phyloP scores from a whole-genome alignment of 2,888 invertebrate genomes.

The Yponomeuta sedellus region DNA sequence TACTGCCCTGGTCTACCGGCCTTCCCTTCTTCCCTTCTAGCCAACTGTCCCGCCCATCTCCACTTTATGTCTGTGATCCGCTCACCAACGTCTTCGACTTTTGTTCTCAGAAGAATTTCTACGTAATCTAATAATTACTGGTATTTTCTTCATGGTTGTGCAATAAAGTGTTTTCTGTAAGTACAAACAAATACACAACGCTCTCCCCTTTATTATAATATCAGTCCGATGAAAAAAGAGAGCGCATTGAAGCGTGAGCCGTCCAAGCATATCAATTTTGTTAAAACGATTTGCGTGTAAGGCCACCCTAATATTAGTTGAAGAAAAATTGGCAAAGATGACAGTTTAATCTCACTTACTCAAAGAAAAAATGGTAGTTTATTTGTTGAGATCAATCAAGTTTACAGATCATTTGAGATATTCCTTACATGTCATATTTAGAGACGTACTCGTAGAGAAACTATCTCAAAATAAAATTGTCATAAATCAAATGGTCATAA shows the following conservation, averaged over 20 bases:
- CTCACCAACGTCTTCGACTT: no score
- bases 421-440: neutral
- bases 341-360: neutral
- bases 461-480: no score
- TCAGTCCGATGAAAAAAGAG: constrained; percentile 30
- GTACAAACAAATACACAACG: neutral
- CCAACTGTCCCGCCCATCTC: no score
- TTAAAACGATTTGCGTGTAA: constrained; percentile 29
- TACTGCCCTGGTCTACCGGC: no score
- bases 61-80: no score
- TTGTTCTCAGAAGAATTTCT: no score
- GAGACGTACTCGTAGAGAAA: no score
- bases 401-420: neutral
- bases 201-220: neutral
- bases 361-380: neutral
- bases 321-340: neutral
- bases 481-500: no score
- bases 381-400: neutral
- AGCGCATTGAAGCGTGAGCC: constrained; percentile 22
- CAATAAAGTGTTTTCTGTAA: no score
- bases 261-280: constrained; percentile 48
- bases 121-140: no score
- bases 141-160: no score
- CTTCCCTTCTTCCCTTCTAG: no score
- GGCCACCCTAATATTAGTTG: neutral